Evolutionary conservation across 2,888 invertebrate genomes (phyloP).

Genomic region (Pegoplata infirma): DNA sequence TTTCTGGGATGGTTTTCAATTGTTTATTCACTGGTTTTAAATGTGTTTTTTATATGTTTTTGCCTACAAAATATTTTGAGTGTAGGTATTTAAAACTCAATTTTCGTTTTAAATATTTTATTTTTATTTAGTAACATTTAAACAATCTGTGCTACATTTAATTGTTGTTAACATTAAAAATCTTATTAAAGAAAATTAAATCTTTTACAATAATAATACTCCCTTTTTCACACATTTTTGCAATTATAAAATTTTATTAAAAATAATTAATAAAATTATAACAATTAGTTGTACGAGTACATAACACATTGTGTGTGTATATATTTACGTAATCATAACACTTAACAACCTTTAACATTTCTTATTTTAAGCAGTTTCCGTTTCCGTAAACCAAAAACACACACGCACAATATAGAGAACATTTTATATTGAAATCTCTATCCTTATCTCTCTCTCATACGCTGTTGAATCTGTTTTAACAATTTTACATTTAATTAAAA

Average conservation of each 20-base stretch:
- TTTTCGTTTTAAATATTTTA: too few relatives aligned
- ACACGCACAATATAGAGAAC: neutral
- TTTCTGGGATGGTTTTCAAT: too few relatives aligned
- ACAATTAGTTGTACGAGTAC: neutral
- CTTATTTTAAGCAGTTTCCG: neutral
- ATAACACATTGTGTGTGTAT: neutral
- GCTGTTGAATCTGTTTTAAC: neutral
- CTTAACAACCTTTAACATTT: neutral
- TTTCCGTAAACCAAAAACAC: neutral
- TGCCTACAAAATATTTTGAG: too few relatives aligned
- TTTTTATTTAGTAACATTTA: too few relatives aligned
- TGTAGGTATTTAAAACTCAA: too few relatives aligned
- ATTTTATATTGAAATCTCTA: neutral
- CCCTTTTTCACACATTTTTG: neutral
- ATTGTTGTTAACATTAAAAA: neutral
- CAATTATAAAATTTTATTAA: neutral
- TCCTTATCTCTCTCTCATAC: neutral
- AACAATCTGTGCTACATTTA: neutral
- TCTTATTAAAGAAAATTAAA: slow-evolving; percentile 16
- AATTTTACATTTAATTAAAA: slow-evolving; percentile 46
- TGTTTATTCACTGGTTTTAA: too few relatives aligned
- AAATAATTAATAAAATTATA: slow-evolving; percentile 38
- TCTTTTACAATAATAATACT: slow-evolving; percentile 13
- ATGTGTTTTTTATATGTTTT: too few relatives aligned
- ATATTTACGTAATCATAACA: neutral